Evolutionary conservation across 2,113 vertebrate species (phyloP).

Genomic region (Rhodinocichla rosea): DNA sequence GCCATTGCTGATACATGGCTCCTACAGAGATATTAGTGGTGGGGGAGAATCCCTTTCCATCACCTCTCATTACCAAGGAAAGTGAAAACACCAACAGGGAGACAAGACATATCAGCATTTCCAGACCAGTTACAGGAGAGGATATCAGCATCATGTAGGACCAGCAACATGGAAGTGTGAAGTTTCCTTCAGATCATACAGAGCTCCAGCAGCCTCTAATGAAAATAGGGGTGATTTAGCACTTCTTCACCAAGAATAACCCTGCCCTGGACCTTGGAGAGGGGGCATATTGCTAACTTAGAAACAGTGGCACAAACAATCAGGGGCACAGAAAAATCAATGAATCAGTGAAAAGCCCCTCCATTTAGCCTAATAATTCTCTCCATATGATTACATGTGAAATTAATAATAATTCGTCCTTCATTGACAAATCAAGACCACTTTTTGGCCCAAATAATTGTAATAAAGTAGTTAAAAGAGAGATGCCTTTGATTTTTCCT

Average conservation of each 20-base stretch:
- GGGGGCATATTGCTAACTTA: neutral
- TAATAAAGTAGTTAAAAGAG: neutral
- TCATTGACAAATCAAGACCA: neutral
- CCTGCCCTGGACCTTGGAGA: neutral
- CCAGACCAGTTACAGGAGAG: slow-evolving; percentile 18
- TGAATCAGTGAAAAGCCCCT: neutral
- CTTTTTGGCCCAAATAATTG: neutral
- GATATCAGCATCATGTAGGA: slow-evolving; percentile 62
- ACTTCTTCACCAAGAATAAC: neutral
- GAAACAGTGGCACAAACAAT: neutral
- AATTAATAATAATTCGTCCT: neutral
- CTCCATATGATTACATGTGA: neutral
- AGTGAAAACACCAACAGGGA: slow-evolving; percentile 56
- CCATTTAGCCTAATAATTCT: neutral
- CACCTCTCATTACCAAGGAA: slow-evolving; percentile 52
- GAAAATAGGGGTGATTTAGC: neutral
- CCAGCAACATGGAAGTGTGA: neutral
- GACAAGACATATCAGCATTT: slow-evolving; percentile 63
- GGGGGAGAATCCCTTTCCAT: neutral
- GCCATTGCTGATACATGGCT: neutral
- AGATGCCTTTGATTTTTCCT: neutral
- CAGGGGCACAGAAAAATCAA: neutral
- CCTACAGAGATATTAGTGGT: neutral
- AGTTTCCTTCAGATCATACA: rapidly evolving
- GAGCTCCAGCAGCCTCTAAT: neutral